A percentile compares a stretch with the other conserved stretches of the same genome.
Conservation (phyloP, 1,140 invertebrate genomes). For the Anastrepha obliqua region DNA sequence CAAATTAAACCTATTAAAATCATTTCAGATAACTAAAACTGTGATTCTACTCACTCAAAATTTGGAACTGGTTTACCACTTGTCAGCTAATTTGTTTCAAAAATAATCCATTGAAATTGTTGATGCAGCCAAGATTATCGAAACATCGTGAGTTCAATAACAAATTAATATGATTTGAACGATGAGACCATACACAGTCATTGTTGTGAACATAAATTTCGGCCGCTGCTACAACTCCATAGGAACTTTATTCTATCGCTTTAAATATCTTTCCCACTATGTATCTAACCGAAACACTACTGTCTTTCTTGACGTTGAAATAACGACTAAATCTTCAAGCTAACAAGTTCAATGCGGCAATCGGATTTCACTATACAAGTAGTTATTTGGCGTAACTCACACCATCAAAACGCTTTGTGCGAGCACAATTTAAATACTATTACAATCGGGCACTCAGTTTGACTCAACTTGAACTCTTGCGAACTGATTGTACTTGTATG, state of each 20-base stretch:
- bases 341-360: conserved; percentile 30
- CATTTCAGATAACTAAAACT: no score
- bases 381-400: not conserved
- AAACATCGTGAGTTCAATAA: conserved; percentile 32
- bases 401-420: not conserved
- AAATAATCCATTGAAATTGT: not conserved
- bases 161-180: conserved; percentile 57
- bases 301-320: conserved; percentile 21
- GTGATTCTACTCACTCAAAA: no score
- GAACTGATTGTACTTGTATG: not conserved
- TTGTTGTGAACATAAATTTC: conserved; percentile 30
- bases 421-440: not conserved
- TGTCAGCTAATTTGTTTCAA: not conserved
- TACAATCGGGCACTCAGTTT: not conserved
- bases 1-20: no score
- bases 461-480: conserved; percentile 16
- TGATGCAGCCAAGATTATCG: not conserved
- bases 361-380: not conserved
- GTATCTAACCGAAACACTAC: not conserved
- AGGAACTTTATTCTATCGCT: not conserved
- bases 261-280: not conserved
- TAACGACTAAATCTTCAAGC: conserved; percentile 12
- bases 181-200: conserved; percentile 57
- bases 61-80: no score
- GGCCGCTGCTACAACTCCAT: not conserved